phyloP scores from a whole-genome alignment of 2,113 vertebrate species.

The Triplophysa siluroides region DNA sequence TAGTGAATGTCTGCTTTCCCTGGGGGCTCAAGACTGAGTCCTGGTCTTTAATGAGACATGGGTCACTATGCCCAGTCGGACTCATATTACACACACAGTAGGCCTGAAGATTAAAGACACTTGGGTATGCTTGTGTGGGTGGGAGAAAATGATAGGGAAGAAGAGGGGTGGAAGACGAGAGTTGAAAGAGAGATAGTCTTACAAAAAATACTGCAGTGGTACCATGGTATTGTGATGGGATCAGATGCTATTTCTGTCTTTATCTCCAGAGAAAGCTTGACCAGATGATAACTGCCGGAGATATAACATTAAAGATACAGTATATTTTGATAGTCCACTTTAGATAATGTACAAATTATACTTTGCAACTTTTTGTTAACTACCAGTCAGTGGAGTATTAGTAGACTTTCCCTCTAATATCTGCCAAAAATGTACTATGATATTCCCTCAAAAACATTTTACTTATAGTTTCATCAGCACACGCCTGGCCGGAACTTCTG shows the following conservation, averaged over 20 bases:
- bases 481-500: no score
- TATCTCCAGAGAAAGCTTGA: no score
- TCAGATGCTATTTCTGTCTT: background rate
- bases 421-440: no score
- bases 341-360: no score
- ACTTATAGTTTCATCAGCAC: no score
- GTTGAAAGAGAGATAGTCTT: background rate
- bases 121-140: conserved; percentile 24
- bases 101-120: conserved; percentile 20
- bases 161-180: background rate
- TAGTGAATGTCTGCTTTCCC: conserved; percentile 14
- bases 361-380: no score
- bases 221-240: background rate
- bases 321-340: no score
- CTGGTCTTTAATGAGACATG: conserved; percentile 36
- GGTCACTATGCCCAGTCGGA: conserved; percentile 33
- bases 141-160: conserved; percentile 10
- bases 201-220: conserved; percentile 5
- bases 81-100: conserved; percentile 30
- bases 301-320: no score
- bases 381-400: no score
- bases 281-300: no score
- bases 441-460: no score
- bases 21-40: conserved; percentile 11
- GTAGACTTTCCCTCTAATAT: no score